Conservation (phyloP, 1,140 invertebrate genomes). For the Sitobion miscanthi region DNA sequence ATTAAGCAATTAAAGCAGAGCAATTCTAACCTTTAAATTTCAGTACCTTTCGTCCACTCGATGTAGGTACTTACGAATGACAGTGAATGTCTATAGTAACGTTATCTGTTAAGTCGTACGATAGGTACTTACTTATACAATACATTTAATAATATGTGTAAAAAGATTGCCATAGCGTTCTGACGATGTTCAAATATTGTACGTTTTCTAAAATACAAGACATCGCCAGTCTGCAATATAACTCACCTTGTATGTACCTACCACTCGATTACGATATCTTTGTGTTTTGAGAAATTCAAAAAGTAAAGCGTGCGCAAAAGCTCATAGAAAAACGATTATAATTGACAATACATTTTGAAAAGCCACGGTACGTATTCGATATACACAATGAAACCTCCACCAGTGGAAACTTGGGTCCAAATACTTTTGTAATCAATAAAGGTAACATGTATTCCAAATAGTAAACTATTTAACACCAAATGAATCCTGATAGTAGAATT, state of each 20-base stretch:
- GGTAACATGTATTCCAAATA: neutral
- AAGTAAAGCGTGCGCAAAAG: conserved; percentile 34
- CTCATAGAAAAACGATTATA: neutral
- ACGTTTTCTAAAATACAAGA: neutral
- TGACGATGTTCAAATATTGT: neutral
- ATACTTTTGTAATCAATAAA: neutral
- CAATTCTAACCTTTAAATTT: neutral
- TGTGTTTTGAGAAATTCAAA: neutral
- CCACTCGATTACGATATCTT: neutral
- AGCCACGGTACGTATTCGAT: neutral
- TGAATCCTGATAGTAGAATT: neutral
- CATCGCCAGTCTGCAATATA: neutral
- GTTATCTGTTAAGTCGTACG: neutral
- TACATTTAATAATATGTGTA: neutral
- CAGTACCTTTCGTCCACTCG: neutral
- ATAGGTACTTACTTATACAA: neutral
- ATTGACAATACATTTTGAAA: neutral
- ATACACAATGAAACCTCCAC: neutral
- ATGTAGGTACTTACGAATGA: neutral
- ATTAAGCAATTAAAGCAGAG: neutral
- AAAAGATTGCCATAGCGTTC: neutral
- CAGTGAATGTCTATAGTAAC: neutral
- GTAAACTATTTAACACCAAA: neutral
- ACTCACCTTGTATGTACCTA: neutral
- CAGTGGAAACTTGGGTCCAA: neutral